A percentile compares a stretch with the other conserved stretches of the same genome.
phyloP scores from a whole-genome alignment of 2,888 invertebrate species.

The Oithona nana region DNA sequence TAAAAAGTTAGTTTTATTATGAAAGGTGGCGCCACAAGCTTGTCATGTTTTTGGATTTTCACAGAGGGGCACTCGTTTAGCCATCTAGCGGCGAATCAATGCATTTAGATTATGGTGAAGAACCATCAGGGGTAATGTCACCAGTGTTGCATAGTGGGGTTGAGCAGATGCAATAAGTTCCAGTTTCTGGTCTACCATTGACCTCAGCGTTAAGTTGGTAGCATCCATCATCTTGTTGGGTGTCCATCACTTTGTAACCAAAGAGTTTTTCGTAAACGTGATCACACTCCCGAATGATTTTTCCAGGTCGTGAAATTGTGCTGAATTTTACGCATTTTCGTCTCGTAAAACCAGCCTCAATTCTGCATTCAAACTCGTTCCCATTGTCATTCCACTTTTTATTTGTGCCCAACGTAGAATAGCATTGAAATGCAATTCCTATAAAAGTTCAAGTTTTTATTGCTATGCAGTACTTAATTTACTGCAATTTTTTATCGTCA shows the following conservation, averaged over 20 bases:
- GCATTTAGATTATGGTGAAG: too few relatives aligned
- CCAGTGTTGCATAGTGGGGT: not conserved
- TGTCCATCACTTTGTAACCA: not conserved
- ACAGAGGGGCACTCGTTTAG: too few relatives aligned
- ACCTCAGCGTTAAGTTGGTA: not conserved
- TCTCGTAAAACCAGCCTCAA: not conserved
- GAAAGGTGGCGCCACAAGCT: too few relatives aligned
- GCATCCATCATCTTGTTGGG: not conserved
- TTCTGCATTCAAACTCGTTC: not conserved
- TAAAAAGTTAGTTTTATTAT: too few relatives aligned
- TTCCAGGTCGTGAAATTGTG: not conserved
- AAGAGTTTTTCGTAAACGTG: constrained; percentile 1
- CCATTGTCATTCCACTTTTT: not conserved
- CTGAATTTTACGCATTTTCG: not conserved
- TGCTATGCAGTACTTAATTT: too few relatives aligned
- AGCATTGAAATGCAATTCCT: not conserved
- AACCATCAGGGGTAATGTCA: too few relatives aligned
- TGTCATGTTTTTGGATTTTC: too few relatives aligned
- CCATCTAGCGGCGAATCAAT: too few relatives aligned
- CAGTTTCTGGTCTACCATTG: not conserved
- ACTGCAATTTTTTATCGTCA: too few relatives aligned
- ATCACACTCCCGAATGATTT: not conserved
- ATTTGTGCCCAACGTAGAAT: not conserved
- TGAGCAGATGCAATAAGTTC: not conserved
- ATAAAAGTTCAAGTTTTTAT: too few relatives aligned